Percentiles rank a stretch among this genome's conserved stretches.
These are phyloP conservation scores for Rhinichthys osculus DNA, from an alignment of 2,797 vertebrate species.

Conservation along the genomic window DNA sequence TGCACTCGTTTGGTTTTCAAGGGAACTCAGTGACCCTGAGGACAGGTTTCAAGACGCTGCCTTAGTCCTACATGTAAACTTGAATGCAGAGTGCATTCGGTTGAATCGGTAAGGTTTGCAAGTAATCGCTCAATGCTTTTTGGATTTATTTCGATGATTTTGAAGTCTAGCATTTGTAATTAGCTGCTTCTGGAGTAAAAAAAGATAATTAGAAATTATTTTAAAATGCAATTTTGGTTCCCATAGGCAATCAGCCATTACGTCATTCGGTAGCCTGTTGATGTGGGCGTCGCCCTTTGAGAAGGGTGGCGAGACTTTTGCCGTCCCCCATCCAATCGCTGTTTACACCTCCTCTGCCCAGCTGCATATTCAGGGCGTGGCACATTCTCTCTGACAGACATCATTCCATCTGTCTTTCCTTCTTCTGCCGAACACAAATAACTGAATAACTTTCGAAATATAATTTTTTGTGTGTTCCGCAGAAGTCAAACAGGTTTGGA, in stretches of 20 bases:
- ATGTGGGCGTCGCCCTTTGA: slow-evolving; percentile 32
- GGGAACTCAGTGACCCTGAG: slow-evolving; percentile 35
- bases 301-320: slow-evolving; percentile 40
- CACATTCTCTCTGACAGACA: slow-evolving; percentile 9
- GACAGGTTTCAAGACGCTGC: neutral
- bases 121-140: neutral
- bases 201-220: neutral
- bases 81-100: neutral
- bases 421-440: neutral
- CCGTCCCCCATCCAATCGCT: slow-evolving; percentile 16
- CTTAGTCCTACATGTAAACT: neutral
- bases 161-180: neutral
- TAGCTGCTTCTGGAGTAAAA: neutral
- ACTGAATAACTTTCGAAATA: neutral
- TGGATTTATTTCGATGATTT: neutral
- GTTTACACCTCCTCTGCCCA: slow-evolving; percentile 25
- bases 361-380: slow-evolving; percentile 48
- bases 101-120: neutral
- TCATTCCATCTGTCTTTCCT: slow-evolving; percentile 13
- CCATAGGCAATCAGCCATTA: slow-evolving; percentile 36
- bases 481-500: neutral
- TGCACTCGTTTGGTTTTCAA: slow-evolving; percentile 33
- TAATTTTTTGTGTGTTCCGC: neutral
- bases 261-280: slow-evolving; percentile 45
- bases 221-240: neutral